Percentiles rank a stretch among this genome's conserved stretches.
Evolutionary conservation across 2,113 vertebrate species (phyloP).

Genomic region (Dasypus novemcinctus): DNA sequence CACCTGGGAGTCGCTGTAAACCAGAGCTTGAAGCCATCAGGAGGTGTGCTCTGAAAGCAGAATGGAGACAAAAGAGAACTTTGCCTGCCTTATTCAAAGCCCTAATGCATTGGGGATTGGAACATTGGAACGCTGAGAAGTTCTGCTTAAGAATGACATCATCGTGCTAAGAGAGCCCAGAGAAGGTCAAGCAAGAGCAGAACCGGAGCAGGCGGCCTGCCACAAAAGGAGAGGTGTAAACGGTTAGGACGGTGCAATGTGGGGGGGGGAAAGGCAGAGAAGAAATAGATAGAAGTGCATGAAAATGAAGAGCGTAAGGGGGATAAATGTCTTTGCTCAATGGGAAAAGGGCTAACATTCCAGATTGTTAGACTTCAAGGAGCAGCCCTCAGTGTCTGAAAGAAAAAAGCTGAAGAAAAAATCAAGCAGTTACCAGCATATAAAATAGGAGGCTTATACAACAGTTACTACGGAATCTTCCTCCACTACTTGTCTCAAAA

Average conservation of each 20-base stretch:
- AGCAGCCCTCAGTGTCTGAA: neutral
- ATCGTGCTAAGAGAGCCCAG: neutral
- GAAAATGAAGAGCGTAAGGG: neutral
- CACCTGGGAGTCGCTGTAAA: neutral
- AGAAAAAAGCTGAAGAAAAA: constrained; percentile 7
- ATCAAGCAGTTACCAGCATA: neutral
- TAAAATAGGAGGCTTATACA: neutral
- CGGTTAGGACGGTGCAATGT: neutral
- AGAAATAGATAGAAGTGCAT: neutral
- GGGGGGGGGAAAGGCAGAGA: neutral
- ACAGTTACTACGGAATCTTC: neutral
- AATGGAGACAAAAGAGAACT: neutral
- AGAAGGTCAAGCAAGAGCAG: neutral
- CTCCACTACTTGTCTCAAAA: neutral
- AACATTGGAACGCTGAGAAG: neutral
- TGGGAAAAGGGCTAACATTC: neutral
- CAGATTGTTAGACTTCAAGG: neutral
- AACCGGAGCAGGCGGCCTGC: neutral
- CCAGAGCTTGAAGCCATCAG: neutral
- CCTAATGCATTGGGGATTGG: neutral
- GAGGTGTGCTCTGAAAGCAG: neutral
- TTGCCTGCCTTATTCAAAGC: neutral
- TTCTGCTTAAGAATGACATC: neutral
- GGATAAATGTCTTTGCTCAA: neutral
- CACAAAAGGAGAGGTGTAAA: neutral